A percentile compares a stretch with the other conserved stretches of the same genome.
These are phyloP conservation scores for Limonius californicus DNA, from an alignment of 1,140 invertebrate species.

Conservation along the genomic window DNA sequence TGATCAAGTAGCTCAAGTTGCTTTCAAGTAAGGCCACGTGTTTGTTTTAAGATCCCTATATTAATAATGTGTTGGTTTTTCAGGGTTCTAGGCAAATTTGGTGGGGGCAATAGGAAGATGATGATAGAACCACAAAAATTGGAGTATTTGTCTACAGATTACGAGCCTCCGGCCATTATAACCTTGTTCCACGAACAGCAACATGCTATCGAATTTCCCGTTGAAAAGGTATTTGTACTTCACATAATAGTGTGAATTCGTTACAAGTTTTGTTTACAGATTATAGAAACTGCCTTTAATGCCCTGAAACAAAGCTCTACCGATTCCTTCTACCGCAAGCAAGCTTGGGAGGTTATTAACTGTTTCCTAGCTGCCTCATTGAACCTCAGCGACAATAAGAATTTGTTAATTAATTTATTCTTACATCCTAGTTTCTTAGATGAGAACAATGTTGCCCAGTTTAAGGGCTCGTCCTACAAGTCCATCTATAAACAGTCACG, in stretches of 20 bases:
- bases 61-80: no score
- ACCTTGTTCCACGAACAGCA: constrained; percentile 84
- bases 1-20: constrained; percentile 82
- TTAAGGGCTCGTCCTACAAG: constrained; percentile 71
- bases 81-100: constrained; percentile 95
- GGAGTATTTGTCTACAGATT: constrained; percentile 78
- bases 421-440: constrained; percentile 77
- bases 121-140: constrained; percentile 94
- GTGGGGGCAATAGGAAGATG: constrained; percentile 97
- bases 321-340: constrained; percentile 81
- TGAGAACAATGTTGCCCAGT: constrained; percentile 60
- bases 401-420: constrained; percentile 76
- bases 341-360: constrained; percentile 93
- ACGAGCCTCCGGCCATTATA: constrained; percentile 74
- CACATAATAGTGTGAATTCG: no score
- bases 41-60: no score
- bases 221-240: constrained; percentile 83
- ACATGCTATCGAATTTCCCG: constrained; percentile 76
- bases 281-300: constrained; percentile 84
- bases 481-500: constrained; percentile 74
- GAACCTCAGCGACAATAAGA: constrained; percentile 74
- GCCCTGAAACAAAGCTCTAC: constrained; percentile 81
- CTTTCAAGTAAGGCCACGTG: constrained; percentile 55
- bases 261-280: constrained; percentile 48
- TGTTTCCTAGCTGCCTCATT: constrained; percentile 86